A percentile compares a stretch with the other conserved stretches of the same genome.
Evolutionary conservation across 2,888 invertebrate species (phyloP).

Genomic region (Flexamia atlantica): DNA sequence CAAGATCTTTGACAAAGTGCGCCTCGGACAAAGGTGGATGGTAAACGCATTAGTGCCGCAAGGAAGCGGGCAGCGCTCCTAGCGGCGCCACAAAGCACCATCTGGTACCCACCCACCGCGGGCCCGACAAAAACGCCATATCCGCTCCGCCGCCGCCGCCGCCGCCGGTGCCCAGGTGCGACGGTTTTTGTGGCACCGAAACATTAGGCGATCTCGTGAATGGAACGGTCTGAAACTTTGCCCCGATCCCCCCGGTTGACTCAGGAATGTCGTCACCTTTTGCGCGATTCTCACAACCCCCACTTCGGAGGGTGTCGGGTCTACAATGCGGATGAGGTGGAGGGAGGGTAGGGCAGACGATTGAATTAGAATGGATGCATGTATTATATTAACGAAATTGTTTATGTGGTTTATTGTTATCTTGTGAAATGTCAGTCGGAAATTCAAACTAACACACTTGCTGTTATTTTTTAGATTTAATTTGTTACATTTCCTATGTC

Average conservation of each 20-base stretch:
- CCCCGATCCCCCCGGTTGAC: neutral
- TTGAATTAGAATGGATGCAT: no score
- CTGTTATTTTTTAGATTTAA: no score
- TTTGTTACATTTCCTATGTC: no score
- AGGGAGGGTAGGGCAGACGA: no score
- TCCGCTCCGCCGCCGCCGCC: neutral
- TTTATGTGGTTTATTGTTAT: no score
- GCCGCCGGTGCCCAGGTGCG: neutral
- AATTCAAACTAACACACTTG: no score
- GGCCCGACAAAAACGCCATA: neutral
- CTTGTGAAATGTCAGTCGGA: no score
- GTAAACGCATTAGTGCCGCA: neutral
- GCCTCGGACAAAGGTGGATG: slow-evolving; percentile 8
- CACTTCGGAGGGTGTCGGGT: no score
- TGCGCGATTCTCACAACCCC: no score
- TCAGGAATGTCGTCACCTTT: slow-evolving; percentile 6
- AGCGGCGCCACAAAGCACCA: slow-evolving; percentile 14
- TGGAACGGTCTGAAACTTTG: neutral
- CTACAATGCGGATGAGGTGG: no score
- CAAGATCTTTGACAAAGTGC: slow-evolving; percentile 12
- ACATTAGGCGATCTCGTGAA: neutral
- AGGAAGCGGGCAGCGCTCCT: neutral
- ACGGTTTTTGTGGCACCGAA: neutral
- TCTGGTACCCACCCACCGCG: neutral
- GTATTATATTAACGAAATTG: no score